Evolutionary conservation across 2,888 invertebrate species (phyloP), one percentile per base, ranked within the genome.

Genomic region (Latrodectus elegans): DNA sequence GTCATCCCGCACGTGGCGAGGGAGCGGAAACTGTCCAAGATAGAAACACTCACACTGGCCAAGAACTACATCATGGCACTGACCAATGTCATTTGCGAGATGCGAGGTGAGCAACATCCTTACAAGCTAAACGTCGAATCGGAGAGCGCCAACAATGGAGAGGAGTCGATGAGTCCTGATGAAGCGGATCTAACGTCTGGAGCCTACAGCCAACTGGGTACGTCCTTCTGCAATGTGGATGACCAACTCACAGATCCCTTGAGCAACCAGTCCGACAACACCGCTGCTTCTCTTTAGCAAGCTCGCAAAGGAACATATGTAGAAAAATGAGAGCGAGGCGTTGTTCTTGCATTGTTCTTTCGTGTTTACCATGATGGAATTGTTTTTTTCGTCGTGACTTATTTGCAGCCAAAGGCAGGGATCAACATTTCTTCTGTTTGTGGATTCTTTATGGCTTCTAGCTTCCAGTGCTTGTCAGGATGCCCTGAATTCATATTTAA

Each of bases 31-130:
- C 93, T 97, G 88, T 96, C 96, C 10, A 97, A 97, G 93, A 96
- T 97, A 90, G 97, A 97, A 93, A 97, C 97, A 0, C 93, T 97
- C 89, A 96, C 96, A 12, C 93, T 97, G 92, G 97, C 97, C 90
- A 96, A 96, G 93, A 96, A 97, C 93, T 97, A 97, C 92, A 96
- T 97, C 89, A 96, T 96, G 93, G 96, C 97, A 15, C 93, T 97
- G 89, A 96, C 96, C 51, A 96, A 96, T 92, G 95, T 96, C 89
- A 96, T 97, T 90, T 95, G 96, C 92, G 95, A 90, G 26, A 89
- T 90, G 90, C 71, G 89, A 38, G 88, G 86, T 4, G 89, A 89
- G 70, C 81, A 71, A 11, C 71, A 77, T 12, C 89, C 89, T 14
- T 89, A 89, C 85, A 88, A 88, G 75, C 64, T 89, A 72, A 71